Base-by-base conservation (phyloP, 2,113 vertebrate genomes). In the Hippopotamus amphibius region DNA sequence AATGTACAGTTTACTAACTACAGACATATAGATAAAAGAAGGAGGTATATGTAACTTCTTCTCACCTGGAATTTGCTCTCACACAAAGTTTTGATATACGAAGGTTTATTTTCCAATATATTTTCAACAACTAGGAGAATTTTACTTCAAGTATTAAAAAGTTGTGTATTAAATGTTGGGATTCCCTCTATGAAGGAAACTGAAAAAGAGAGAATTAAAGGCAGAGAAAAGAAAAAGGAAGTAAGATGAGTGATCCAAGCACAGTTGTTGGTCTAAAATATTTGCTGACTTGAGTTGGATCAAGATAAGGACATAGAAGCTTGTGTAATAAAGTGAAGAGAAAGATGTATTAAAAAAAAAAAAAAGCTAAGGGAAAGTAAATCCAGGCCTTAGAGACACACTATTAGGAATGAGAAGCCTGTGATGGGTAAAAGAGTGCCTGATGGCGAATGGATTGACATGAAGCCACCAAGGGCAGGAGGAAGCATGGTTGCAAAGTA, bases 51-150 rank as follows among this genome's bases (percentile, higher is more conserved):
- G 19, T 16, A 57, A 68, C 26, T 59, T 11, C 43, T 41, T 63
- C 87, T n/a, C 43, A 11, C 8, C 1, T 86, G 53, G 19, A 59
- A 77, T 57, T 69, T 50, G 37, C 41, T 77, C 66, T 88, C 53
- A 53, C 26, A 65, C 13, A 13, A 72, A 79, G 19, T 80, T 80
- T 14, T 28, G 53, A 63, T 61, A 90, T 61, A 46, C 16, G 53
- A 65, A 93, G 15, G 17, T 80, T 63, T 79, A 55, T 24, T 91
- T 95, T 65, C 43, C 26, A 77, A 66, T 30, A 53, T 1, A 46
- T 80, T 87, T 93, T 72, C 30, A 71, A 86, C 50, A 57, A 76
- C 48, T 13, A 66, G 79, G 37, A 95, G 43, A 80, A 53, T 43
- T 88, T 74, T 37, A 72, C 14, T 85, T 74, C 46, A 84, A 84